Evolutionary conservation across 2,888 invertebrate genomes (phyloP).

Genomic region (Apocheima hispidaria): DNA sequence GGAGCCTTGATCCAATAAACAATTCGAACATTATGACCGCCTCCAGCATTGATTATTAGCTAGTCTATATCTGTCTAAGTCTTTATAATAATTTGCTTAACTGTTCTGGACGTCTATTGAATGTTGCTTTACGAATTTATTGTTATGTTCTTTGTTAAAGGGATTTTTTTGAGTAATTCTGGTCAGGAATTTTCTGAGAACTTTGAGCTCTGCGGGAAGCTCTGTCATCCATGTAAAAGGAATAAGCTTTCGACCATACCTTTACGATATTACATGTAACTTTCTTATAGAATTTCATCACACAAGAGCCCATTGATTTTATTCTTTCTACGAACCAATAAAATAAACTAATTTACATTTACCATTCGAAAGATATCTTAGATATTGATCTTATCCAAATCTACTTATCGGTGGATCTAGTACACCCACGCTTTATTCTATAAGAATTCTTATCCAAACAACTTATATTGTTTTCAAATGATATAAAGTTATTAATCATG

Average conservation of each 20-base stretch:
- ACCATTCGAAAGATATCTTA: constrained; percentile 51
- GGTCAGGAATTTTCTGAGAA: background rate
- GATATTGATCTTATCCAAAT: constrained; percentile 51
- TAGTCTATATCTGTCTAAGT: constrained; percentile 14
- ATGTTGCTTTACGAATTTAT: background rate
- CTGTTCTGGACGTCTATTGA: constrained; percentile 4
- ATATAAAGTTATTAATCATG: constrained; percentile 34
- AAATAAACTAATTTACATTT: constrained; percentile 55
- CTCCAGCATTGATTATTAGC: constrained; percentile 16
- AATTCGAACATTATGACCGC: constrained; percentile 24
- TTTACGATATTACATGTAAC: constrained; percentile 6
- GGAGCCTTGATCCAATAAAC: constrained; percentile 42
- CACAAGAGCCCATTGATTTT: constrained; percentile 28
- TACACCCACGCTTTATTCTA: constrained; percentile 41
- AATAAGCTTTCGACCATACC: constrained; percentile 9
- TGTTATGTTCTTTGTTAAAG: background rate
- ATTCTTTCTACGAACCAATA: constrained; percentile 9
- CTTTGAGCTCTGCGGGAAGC: constrained; percentile 5
- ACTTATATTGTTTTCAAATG: constrained; percentile 35
- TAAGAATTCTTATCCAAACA: constrained; percentile 53
- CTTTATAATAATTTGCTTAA: constrained; percentile 8
- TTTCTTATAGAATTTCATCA: constrained; percentile 19
- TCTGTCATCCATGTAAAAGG: background rate
- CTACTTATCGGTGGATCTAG: constrained; percentile 51
- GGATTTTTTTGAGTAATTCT: background rate